These are phyloP conservation scores for Rafetus swinhoei DNA, from an alignment of 2,113 vertebrate species.

Conservation along the genomic window DNA sequence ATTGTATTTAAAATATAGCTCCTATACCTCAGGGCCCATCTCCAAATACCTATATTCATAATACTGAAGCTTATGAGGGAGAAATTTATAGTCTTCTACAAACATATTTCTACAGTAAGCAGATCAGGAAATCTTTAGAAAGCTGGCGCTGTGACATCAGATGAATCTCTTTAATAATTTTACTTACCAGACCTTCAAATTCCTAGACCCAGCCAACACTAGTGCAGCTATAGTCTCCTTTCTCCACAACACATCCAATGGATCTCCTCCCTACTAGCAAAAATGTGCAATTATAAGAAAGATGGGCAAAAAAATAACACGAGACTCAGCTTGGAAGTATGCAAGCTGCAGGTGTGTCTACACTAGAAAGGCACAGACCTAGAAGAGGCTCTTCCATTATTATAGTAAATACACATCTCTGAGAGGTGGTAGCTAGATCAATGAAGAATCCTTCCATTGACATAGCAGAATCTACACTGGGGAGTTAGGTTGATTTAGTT, in stretches of 20 bases:
- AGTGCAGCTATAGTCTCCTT: background rate
- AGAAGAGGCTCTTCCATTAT: background rate
- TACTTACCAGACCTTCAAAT: background rate
- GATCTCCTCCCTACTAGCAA: background rate
- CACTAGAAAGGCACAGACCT: background rate
- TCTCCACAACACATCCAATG: background rate
- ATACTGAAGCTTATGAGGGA: too few relatives aligned
- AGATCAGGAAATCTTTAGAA: background rate
- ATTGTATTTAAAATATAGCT: background rate
- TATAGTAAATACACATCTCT: background rate
- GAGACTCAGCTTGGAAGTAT: background rate
- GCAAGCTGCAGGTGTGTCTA: background rate
- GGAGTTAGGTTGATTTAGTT: background rate
- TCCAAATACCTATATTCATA: too few relatives aligned
- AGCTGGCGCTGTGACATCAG: background rate
- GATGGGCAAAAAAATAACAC: background rate
- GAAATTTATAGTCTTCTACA: too few relatives aligned
- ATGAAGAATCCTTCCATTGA: background rate
- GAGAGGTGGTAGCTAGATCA: background rate
- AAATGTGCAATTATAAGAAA: background rate
- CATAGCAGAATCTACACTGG: background rate
- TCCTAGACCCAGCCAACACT: background rate
- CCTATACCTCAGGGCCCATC: background rate
- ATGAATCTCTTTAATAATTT: background rate
- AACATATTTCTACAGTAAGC: background rate